Evolutionary conservation across 2,113 vertebrate species (phyloP), one percentile per base, ranked within the genome.

Genomic region (Zosterops borbonicus): DNA sequence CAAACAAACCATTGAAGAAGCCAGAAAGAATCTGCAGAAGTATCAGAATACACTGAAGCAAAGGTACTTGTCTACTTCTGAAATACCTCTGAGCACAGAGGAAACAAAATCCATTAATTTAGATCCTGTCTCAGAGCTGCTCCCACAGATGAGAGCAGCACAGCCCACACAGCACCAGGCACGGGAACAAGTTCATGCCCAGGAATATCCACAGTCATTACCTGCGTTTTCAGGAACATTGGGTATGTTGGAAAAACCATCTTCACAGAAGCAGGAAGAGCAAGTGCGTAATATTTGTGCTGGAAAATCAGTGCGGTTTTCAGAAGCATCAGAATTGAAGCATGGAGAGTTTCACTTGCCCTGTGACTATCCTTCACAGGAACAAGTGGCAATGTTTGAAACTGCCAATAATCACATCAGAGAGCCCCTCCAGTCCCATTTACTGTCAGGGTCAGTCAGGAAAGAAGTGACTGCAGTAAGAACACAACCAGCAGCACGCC

Each of bases 31-130:
- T 39, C 97, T 99, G 42, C 97, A 98, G 29, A 98, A 99, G 33
- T 99, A 99, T 97, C 98, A 99, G 96, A 92, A 94, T 44, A 88
- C 97, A 41, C 73, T 99, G 83, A 98, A 94, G 71, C 92, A 96
- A 50, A 98, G 96, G 60, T 97, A 97, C 81, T 95, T 91, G 24
- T 79, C 95, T 29, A 12, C 84, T 92, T 87, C 93, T 76, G 55
- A 83, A 27, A 29, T 44, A 4, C 68, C 87, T 15, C 16, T 58
- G 13, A 78, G 27, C 35, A 16, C 95, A 28, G 22, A 78, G 63
- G 69, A 70, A 69, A 53, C 84, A 62, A 91, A 83, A 28, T 31
- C 58, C 11, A 2, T 35, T n/a, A 4, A 9, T 63, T 52, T 35
- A 19, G 76, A 58, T n/a, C 44, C 75, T 75, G 13, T n/a, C 8